Evolutionary conservation across 2,888 invertebrate genomes (phyloP).

Genomic region (Ischnus inquisitorius): DNA sequence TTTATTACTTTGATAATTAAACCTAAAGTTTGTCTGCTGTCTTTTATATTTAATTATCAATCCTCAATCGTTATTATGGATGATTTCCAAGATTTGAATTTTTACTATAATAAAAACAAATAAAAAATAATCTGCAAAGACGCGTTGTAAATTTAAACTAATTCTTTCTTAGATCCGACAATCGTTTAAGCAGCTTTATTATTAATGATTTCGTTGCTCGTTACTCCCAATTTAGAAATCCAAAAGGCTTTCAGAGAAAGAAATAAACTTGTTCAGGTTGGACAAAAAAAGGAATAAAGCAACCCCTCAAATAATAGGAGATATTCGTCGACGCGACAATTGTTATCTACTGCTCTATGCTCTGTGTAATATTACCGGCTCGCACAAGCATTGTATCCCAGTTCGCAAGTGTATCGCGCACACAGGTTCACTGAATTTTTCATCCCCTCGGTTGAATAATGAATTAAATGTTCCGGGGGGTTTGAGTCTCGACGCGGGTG

Average conservation of each 20-base stretch:
- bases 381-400: neutral
- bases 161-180: neutral
- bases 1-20: neutral
- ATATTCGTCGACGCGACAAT: constrained; percentile 59
- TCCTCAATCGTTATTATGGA: no score
- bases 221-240: no score
- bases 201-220: no score
- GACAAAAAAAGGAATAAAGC: neutral
- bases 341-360: constrained; percentile 36
- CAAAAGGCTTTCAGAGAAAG: no score
- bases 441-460: constrained; percentile 82
- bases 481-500: constrained; percentile 72
- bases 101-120: no score
- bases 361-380: neutral
- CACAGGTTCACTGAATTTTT: constrained; percentile 79
- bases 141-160: no score
- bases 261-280: neutral
- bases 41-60: no score
- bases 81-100: no score
- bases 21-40: no score
- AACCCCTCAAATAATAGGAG: neutral
- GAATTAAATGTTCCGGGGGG: constrained; percentile 84
- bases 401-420: neutral
- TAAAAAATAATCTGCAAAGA: no score
- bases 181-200: no score